Base-by-base conservation (phyloP, 2,113 vertebrate species). In the Terrapene triunguis region DNA sequence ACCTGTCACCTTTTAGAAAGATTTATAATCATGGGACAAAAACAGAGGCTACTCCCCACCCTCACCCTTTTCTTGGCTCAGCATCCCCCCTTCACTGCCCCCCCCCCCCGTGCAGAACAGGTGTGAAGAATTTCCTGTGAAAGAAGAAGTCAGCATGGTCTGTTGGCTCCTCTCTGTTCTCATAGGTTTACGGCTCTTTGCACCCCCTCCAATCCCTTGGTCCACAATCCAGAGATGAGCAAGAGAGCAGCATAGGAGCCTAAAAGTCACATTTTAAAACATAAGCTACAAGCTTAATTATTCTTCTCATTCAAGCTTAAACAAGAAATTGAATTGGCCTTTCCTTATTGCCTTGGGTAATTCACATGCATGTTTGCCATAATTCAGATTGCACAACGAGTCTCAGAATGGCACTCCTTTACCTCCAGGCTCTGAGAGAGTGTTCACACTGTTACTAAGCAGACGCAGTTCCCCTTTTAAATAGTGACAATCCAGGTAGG, bases 341-440 rank as follows among this genome's bases (percentile, higher is more conserved):
- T 87, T 89, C 69, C 72, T 48, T 42, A 53, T 78, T 8, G 72
- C 76, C 92, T 3, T 3, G 84, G 88, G 87, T 57, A 90, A 89
- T 96, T 94, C 96, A 82, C 96, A 93, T 7, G 32, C 90, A 94
- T 84, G 82, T 42, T 93, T 96, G 62, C 90, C 92, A 92, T 82
- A 92, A 92, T 84, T 94, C n/a, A 59, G 82, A 78, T 85, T 81
- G 80, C 88, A 90, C 88, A 94, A 57, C 14, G 50, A 55, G 11
- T 44, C 78, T 88, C 2, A 48, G 72, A 54, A 65, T 55, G 55
- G 27, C 19, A 8, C 42, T 9, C 74, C 84, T 53, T 54, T 83
- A 65, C 72, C 90, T 65, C 8, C 5, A 1, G 27, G 80, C 79
- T 25, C 44, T 50, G 4, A n/a, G 55, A 87, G 51, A 62, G 54